A percentile compares a stretch with the other conserved stretches of the same genome.
Conservation (phyloP, 2,113 vertebrate species). For the Amphilophus citrinellus region DNA sequence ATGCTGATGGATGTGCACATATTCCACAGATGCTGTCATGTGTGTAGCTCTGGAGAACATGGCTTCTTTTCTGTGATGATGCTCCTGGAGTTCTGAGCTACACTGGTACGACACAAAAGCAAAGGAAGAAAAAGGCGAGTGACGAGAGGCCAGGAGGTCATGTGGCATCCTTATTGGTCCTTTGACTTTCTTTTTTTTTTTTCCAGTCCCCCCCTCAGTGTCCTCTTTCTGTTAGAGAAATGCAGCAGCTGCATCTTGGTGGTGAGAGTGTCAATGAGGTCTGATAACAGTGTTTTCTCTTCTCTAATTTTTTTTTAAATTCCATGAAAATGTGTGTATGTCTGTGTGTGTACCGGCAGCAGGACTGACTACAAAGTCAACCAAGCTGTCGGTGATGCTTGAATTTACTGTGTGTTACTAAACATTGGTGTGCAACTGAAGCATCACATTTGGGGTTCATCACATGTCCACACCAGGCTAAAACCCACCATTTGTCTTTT, state of each 20-base stretch:
- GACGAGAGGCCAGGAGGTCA: slow-evolving; percentile 10
- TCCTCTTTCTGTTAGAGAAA: too few species aligned
- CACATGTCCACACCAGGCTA: slow-evolving; percentile 22
- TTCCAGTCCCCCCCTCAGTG: too few species aligned
- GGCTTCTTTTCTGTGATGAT: background rate
- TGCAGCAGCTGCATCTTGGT: too few species aligned
- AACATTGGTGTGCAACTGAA: slow-evolving; percentile 38
- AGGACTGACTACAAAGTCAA: too few species aligned
- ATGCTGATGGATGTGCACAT: slow-evolving; percentile 3
- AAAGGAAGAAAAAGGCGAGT: slow-evolving; percentile 32
- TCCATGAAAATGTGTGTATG: too few species aligned
- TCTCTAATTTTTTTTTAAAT: too few species aligned
- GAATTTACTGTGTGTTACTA: slow-evolving; percentile 36
- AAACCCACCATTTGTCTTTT: slow-evolving; percentile 6
- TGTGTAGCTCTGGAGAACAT: slow-evolving; percentile 6
- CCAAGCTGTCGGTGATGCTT: too few species aligned
- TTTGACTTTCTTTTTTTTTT: too few species aligned
- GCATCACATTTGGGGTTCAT: slow-evolving; percentile 43
- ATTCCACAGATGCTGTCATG: background rate
- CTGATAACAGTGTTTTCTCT: too few species aligned
- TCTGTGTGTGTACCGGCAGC: too few species aligned
- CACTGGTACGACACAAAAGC: slow-evolving; percentile 47
- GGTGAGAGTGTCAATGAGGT: too few species aligned
- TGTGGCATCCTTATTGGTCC: too few species aligned
- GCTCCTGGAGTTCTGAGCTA: slow-evolving; percentile 36